phyloP scores from a whole-genome alignment of 2,797 vertebrate genomes.

The Eremophila alpestris region DNA sequence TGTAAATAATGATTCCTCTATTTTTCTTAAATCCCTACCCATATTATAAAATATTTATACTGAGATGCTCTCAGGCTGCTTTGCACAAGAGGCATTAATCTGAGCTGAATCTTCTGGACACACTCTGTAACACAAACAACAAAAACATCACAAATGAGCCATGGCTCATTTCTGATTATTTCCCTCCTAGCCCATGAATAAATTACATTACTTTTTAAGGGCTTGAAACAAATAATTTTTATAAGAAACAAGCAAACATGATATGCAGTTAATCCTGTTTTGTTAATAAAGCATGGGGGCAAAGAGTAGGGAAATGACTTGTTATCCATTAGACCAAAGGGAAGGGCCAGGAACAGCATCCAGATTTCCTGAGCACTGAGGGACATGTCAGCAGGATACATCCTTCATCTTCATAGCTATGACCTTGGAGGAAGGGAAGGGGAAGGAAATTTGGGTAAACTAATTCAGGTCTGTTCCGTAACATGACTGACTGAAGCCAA shows the following conservation, averaged over 20 bases:
- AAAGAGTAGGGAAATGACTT: neutral
- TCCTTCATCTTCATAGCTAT: neutral
- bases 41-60: neutral
- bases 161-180: neutral
- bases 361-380: slow-evolving; percentile 32
- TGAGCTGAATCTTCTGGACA: neutral
- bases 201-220: neutral
- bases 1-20: neutral
- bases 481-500: neutral
- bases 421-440: slow-evolving; percentile 23
- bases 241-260: neutral
- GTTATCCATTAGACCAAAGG: neutral
- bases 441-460: neutral
- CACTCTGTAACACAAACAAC: neutral
- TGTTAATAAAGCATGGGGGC: neutral
- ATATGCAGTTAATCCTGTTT: neutral
- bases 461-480: neutral
- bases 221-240: neutral
- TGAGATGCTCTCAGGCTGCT: neutral
- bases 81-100: neutral
- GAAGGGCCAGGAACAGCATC: slow-evolving; percentile 29
- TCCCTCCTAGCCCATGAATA: neutral
- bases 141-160: neutral
- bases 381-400: slow-evolving; percentile 20
- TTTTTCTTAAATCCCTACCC: neutral